A percentile compares a stretch with the other conserved stretches of the same genome.
Evolutionary conservation across 2,113 vertebrate species (phyloP).

Genomic region (Egretta garzetta): DNA sequence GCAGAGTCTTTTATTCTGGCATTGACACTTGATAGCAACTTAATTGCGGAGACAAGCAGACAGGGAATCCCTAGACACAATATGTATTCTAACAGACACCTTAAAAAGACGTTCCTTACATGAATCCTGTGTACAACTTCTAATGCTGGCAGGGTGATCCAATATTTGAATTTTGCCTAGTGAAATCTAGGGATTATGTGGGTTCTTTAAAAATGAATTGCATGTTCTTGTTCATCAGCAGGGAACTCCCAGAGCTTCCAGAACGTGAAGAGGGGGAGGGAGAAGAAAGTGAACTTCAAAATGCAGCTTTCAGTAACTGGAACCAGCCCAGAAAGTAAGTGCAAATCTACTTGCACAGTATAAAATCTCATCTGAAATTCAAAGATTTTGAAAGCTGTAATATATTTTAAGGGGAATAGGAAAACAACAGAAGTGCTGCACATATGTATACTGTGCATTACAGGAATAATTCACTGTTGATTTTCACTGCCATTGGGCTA

Average conservation of each 20-base stretch:
- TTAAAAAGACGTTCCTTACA: not conserved
- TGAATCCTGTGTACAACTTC: not conserved
- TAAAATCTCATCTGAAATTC: not conserved
- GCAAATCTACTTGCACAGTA: not conserved
- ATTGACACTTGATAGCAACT: not conserved
- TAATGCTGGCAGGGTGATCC: not conserved
- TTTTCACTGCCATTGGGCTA: not conserved
- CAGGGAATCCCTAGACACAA: not conserved
- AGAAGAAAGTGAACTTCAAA: slow-evolving; percentile 92
- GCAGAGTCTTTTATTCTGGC: not conserved
- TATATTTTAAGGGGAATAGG: not conserved
- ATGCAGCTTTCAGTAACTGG: slow-evolving; percentile 87
- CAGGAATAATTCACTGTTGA: not conserved
- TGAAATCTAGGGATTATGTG: not conserved
- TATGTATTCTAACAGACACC: not conserved
- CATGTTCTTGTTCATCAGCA: slow-evolving; percentile 40
- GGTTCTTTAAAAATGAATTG: not conserved
- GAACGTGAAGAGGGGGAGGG: slow-evolving; percentile 97
- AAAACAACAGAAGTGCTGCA: not conserved
- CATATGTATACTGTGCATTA: rapidly evolving
- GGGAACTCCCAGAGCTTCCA: slow-evolving; percentile 86
- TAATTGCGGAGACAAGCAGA: not conserved
- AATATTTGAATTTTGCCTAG: not conserved
- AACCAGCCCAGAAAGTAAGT: slow-evolving; percentile 90
- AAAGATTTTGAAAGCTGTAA: not conserved